phyloP scores from a whole-genome alignment of 2,113 vertebrate genomes.

The Thamnaconus septentrionalis region DNA sequence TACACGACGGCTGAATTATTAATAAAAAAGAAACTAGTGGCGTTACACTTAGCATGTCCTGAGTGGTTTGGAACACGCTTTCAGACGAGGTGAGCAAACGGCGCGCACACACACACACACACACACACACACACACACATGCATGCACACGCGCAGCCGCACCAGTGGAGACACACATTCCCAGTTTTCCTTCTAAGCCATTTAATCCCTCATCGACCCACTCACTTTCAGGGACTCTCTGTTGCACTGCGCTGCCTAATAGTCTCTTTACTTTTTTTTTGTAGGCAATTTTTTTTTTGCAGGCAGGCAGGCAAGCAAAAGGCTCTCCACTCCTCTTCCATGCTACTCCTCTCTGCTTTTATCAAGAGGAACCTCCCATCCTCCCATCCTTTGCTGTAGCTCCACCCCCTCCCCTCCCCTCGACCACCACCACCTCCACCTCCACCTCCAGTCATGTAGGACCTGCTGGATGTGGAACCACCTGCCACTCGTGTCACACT shows the following conservation, averaged over 20 bases:
- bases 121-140: background rate
- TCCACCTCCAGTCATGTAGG: no score
- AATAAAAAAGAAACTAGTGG: slow-evolving; percentile 14
- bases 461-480: no score
- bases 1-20: slow-evolving; percentile 40
- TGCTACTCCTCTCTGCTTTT: background rate
- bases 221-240: slow-evolving; percentile 28
- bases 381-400: no score
- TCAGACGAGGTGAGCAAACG: slow-evolving; percentile 7
- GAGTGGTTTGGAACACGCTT: slow-evolving; percentile 37
- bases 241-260: slow-evolving; percentile 11
- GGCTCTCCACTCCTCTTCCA: no score
- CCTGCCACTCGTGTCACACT: no score
- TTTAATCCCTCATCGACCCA: slow-evolving; percentile 38
- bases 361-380: background rate
- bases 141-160: slow-evolving; percentile 3
- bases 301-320: no score
- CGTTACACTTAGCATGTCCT: slow-evolving; percentile 21
- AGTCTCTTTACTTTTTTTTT: slow-evolving; percentile 19
- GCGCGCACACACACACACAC: no score
- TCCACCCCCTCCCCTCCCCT: no score
- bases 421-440: no score
- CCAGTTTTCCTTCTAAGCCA: slow-evolving; percentile 40
- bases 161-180: slow-evolving; percentile 18
- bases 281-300: slow-evolving; percentile 1